These are phyloP conservation scores for Protodeltote pygarga DNA, from an alignment of 2,888 invertebrate species.

Conservation along the genomic window DNA sequence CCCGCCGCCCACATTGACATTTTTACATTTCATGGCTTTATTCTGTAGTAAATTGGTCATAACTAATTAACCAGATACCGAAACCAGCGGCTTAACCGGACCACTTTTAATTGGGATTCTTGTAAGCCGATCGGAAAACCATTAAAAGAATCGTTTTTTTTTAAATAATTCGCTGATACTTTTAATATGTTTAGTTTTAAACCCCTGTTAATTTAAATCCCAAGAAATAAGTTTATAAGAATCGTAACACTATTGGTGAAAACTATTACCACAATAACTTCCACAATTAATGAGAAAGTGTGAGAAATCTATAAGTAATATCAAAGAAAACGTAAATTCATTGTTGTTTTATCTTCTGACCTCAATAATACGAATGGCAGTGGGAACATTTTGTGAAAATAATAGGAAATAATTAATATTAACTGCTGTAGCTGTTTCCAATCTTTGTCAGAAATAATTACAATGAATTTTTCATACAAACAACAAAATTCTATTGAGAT, in stretches of 20 bases:
- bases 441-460: constrained; percentile 15
- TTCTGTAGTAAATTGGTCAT: constrained; percentile 31
- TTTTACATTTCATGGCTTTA: constrained; percentile 29
- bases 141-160: constrained; percentile 12
- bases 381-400: constrained; percentile 34
- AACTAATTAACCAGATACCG: constrained; percentile 39
- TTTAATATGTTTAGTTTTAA: no score
- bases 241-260: constrained; percentile 11
- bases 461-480: constrained; percentile 6
- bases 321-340: constrained; percentile 36
- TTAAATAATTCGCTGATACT: no score
- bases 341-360: constrained; percentile 43
- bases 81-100: constrained; percentile 20
- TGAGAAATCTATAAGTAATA: constrained; percentile 54
- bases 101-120: constrained; percentile 38
- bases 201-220: no score
- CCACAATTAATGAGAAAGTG: constrained; percentile 50
- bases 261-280: constrained; percentile 6
- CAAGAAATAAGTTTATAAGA: no score
- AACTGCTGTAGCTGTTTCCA: constrained; percentile 15
- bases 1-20: constrained; percentile 33
- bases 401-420: constrained; percentile 40
- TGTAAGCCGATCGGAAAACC: constrained; percentile 27
- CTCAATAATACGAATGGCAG: constrained; percentile 36
- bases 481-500: not conserved